Percentiles rank a stretch among this genome's conserved stretches.
These are phyloP conservation scores for Drosophila kikkawai DNA, from an alignment of 1,140 invertebrate species.

Conservation along the genomic window DNA sequence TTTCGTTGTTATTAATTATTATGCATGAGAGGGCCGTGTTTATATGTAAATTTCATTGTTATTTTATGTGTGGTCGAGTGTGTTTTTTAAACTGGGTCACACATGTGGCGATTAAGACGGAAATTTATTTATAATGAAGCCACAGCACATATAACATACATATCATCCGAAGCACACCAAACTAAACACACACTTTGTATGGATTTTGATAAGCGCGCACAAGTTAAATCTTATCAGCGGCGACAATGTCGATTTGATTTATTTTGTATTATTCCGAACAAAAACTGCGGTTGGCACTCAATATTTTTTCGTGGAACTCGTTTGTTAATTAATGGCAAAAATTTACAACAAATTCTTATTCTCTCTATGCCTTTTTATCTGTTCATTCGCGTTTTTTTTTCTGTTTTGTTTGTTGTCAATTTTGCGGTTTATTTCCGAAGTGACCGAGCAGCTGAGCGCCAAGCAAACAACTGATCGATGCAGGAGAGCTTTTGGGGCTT, in stretches of 20 bases:
- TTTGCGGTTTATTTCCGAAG: conserved; percentile 49
- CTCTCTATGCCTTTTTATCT: conserved; percentile 27
- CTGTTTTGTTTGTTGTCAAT: conserved; percentile 67
- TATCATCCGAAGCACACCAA: conserved; percentile 48
- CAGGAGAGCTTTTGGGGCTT: conserved; percentile 29
- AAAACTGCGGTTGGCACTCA: conserved; percentile 47
- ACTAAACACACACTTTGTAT: conserved; percentile 51
- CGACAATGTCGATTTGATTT: conserved; percentile 43
- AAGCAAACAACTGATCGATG: conserved; percentile 73
- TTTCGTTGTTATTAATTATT: conserved; percentile 66
- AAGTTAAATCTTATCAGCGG: conserved; percentile 64
- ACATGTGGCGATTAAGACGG: conserved; percentile 77
- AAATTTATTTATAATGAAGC: conserved; percentile 65
- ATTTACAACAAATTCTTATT: conserved; percentile 72
- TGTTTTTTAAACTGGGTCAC: conserved; percentile 73
- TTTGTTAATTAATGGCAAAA: conserved; percentile 66
- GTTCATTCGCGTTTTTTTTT: conserved; percentile 9
- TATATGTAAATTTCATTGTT: conserved; percentile 79
- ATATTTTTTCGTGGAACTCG: conserved; percentile 32
- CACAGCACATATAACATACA: conserved; percentile 25
- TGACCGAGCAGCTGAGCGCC: conserved; percentile 74
- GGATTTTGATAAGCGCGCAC: conserved; percentile 61
- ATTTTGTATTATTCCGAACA: conserved; percentile 9
- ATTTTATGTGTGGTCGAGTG: conserved; percentile 28
- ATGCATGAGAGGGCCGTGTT: conserved; percentile 55